phyloP scores from a whole-genome alignment of 2,113 vertebrate species.

The Ginglymostoma cirratum region DNA sequence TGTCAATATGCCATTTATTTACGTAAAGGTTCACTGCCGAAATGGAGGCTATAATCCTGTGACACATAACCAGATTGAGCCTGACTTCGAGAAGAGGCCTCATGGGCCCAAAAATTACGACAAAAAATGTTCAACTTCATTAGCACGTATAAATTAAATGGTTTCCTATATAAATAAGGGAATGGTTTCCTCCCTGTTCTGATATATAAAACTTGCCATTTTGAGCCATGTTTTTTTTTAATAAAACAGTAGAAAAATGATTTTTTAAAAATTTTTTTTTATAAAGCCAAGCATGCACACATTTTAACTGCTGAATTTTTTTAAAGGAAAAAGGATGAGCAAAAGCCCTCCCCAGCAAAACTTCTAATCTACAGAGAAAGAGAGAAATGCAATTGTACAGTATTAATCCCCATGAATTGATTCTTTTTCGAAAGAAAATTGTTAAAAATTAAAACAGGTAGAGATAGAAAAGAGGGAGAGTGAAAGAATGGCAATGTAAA shows the following conservation, averaged over 20 bases:
- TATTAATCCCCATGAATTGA: conserved; percentile 28
- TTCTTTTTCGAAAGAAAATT: not conserved
- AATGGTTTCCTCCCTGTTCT: not conserved
- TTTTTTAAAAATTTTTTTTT: conserved; percentile 14
- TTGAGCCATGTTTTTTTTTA: not conserved
- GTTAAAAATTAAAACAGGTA: conserved; percentile 35
- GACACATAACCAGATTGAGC: conserved; percentile 19
- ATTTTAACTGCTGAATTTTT: conserved; percentile 9
- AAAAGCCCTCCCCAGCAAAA: conserved; percentile 29
- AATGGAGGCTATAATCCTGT: conserved; percentile 28
- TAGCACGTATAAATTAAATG: conserved; percentile 12
- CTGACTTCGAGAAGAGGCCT: conserved; percentile 8
- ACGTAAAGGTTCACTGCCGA: conserved; percentile 33
- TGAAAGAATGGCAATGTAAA: conserved; percentile 31
- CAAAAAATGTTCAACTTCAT: conserved; percentile 18
- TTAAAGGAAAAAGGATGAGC: too few relatives aligned
- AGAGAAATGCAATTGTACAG: conserved; percentile 26
- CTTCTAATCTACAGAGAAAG: conserved; percentile 7
- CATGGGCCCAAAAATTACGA: not conserved
- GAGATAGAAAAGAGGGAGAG: not conserved
- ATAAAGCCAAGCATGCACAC: conserved; percentile 34
- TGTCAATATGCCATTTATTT: conserved; percentile 32
- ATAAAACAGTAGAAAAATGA: conserved; percentile 19
- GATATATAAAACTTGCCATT: conserved; percentile 20
- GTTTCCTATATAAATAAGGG: not conserved